Evolutionary conservation across 2,888 invertebrate species (phyloP).

Genomic region (Diplazon laetatorius): DNA sequence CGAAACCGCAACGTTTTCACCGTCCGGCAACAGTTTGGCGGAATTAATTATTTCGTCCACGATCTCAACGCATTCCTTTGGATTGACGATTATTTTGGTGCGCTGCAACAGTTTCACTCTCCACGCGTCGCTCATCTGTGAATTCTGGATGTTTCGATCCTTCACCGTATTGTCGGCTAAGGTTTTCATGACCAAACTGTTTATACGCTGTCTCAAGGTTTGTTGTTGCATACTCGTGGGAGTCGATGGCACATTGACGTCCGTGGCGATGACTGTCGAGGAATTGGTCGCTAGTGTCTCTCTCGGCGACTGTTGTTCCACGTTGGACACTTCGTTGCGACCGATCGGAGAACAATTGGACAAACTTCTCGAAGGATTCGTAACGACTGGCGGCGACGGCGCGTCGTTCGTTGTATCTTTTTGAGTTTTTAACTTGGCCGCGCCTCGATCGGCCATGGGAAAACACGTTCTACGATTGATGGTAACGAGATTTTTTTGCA

Average conservation of each 20-base stretch:
- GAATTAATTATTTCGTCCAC: slow-evolving; percentile 89
- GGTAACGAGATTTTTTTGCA: slow-evolving; percentile 95
- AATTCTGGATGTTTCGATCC: slow-evolving; percentile 83
- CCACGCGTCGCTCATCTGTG: slow-evolving; percentile 88
- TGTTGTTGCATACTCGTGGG: slow-evolving; percentile 83
- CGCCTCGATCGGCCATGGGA: slow-evolving; percentile 36
- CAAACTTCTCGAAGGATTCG: too few relatives aligned
- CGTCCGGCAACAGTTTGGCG: slow-evolving; percentile 72
- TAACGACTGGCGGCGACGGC: neutral
- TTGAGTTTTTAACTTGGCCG: slow-evolving; percentile 56
- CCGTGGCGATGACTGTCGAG: slow-evolving; percentile 71
- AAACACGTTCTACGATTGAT: slow-evolving; percentile 88
- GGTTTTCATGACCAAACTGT: slow-evolving; percentile 93
- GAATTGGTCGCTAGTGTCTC: too few relatives aligned
- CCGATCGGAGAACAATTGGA: too few relatives aligned
- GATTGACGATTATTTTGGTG: slow-evolving; percentile 91
- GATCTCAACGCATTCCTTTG: slow-evolving; percentile 90
- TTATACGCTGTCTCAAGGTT: slow-evolving; percentile 93
- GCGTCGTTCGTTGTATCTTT: slow-evolving; percentile 12
- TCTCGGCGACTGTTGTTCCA: too few relatives aligned
- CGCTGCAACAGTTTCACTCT: slow-evolving; percentile 91
- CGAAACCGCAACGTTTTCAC: slow-evolving; percentile 87
- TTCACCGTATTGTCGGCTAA: slow-evolving; percentile 92
- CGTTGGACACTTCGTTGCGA: too few relatives aligned
- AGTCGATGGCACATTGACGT: slow-evolving; percentile 75